These are phyloP conservation scores for Myotis planiceps DNA, from an alignment of 2,797 vertebrate genomes.

Conservation along the genomic window DNA sequence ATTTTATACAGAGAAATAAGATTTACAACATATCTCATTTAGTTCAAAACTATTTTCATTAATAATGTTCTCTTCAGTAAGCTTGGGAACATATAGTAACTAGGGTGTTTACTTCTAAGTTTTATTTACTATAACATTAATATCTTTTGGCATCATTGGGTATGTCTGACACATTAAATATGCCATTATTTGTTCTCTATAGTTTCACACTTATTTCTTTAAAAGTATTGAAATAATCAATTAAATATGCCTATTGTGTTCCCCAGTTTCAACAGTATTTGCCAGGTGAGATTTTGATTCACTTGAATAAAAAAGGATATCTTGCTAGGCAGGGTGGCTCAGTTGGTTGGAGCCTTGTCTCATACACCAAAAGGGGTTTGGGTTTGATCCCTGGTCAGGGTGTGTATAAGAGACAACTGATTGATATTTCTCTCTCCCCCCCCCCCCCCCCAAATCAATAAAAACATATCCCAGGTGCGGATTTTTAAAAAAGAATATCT, in stretches of 20 bases:
- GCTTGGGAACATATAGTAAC: background rate
- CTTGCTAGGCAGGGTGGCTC: too few species aligned
- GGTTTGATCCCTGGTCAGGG: too few species aligned
- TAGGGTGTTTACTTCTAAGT: background rate
- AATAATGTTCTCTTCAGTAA: background rate
- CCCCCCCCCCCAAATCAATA: too few species aligned
- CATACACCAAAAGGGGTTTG: too few species aligned
- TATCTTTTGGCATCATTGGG: background rate
- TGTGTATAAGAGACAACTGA: too few species aligned
- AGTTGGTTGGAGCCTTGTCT: too few species aligned
- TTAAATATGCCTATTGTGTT: background rate
- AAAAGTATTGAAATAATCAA: background rate
- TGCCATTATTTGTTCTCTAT: background rate
- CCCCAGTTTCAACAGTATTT: background rate
- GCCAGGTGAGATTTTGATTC: constrained; percentile 23
- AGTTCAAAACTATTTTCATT: background rate
- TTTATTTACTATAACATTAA: background rate
- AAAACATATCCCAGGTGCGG: too few species aligned
- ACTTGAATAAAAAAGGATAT: background rate
- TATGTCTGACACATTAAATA: background rate
- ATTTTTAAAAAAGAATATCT: background rate
- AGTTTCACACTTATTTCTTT: constrained; percentile 15
- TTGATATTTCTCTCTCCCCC: too few species aligned
- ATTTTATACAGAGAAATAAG: background rate
- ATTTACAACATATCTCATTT: background rate